Conservation (phyloP, 2,888 invertebrate species). For the Lochmaea crataegi region DNA sequence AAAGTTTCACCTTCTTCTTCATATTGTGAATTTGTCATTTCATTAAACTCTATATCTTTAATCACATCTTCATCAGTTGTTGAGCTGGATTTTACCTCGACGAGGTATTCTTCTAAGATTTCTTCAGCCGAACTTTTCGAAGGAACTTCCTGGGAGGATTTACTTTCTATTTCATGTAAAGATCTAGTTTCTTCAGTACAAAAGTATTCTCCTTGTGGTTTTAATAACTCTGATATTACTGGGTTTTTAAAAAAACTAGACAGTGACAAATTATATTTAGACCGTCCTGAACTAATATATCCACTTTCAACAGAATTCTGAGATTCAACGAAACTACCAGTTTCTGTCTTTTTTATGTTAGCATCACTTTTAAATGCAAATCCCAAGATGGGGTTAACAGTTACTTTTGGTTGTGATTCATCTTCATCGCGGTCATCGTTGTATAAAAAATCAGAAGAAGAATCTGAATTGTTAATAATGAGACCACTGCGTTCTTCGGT, state of each 20-base stretch:
- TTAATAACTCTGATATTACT: constrained; percentile 49
- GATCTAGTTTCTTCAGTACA: background rate
- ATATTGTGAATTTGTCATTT: background rate
- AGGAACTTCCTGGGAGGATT: background rate
- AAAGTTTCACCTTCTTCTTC: too few relatives aligned
- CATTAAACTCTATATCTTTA: background rate
- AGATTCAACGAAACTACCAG: constrained; percentile 8
- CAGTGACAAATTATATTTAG: constrained; percentile 40
- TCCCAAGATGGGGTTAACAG: constrained; percentile 28
- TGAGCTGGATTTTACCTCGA: background rate
- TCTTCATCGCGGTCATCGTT: constrained; percentile 15
- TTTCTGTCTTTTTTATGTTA: background rate
- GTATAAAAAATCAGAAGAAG: constrained; percentile 33
- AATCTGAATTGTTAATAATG: constrained; percentile 2
- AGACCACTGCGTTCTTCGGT: constrained; percentile 41
- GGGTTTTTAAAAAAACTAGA: constrained; percentile 51
- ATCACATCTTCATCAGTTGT: background rate
- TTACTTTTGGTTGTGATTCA: background rate
- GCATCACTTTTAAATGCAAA: constrained; percentile 26
- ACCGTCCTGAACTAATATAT: constrained; percentile 48
- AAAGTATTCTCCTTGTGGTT: constrained; percentile 36
- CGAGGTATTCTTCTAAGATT: background rate
- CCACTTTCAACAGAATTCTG: constrained; percentile 51
- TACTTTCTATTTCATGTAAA: constrained; percentile 1
- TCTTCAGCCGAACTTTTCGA: background rate